Base-by-base conservation (phyloP, 30 jellyfish, hydroid and myxozoan genomes). In the Hydractinia echinata region DNA sequence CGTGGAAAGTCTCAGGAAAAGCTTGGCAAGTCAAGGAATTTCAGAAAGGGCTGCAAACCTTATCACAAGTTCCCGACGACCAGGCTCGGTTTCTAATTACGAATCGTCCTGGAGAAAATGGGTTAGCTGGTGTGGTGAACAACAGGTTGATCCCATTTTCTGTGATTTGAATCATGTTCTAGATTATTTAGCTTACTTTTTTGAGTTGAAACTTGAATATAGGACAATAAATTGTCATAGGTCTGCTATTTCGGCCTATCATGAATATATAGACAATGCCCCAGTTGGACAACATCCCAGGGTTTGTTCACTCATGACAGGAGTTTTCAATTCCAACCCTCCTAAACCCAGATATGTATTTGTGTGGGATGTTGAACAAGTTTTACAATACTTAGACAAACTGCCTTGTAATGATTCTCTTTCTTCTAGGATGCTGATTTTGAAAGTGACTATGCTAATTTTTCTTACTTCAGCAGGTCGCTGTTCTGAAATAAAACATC, bases 41-140 rank as follows among this genome's bases (percentile, higher is more conserved):
- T 77, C 85, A 77, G 50, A 77, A 60, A 54, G 16, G 55, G 85
- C 81, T 77, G 21, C 85, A 77, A 30, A 60, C 76, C 85, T 77
- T 77, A 77, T 77, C 76, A 81, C 85, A 77, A 60, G 51, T 77
- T 55, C 51, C 81, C 20, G 83, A 77, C 21, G 84, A 77, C 44
- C 81, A 58, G 81, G 82, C 48, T 77, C 83, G 19, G 11, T 77
- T 15, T 77, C 82, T 53, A 77, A 77, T 55, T 77, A 77, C 81
- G 85, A 77, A 77, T 77, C 84, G 85, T 54, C 82, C 85, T 77
- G 85, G n/a, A 54, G 85, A 51, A 77, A 77, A 82, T 77, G 85
- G 2, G 52, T 74, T 81, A 77, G 85, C 85, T 53, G 85, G 85
- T 77, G 85, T 4, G 13, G 82, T 77, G 51, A 58, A 58, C 81